These are phyloP conservation scores for Limnephilus auricula DNA, from an alignment of 2,888 invertebrate genomes.

Conservation along the genomic window DNA sequence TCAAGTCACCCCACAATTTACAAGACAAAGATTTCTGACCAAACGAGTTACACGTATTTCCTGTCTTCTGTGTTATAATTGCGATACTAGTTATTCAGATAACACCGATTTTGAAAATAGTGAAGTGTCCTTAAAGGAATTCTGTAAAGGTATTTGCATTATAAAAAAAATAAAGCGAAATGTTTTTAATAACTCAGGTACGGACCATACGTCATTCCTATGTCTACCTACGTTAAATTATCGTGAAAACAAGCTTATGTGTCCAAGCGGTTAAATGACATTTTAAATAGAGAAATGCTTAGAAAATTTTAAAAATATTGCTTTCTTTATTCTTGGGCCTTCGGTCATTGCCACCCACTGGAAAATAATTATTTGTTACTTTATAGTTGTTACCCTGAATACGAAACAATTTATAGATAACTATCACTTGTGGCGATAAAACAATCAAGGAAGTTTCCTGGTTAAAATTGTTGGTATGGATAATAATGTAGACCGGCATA, in stretches of 20 bases:
- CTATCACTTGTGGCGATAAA: not conserved
- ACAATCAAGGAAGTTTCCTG: not conserved
- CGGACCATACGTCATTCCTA: no score
- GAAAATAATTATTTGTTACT: not conserved
- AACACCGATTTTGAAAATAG: not conserved
- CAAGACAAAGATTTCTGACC: not conserved
- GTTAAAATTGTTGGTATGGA: not conserved
- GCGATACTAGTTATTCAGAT: not conserved
- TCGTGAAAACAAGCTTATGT: no score
- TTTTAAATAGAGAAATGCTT: not conserved
- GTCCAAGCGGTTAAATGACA: no score
- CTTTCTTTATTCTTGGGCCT: not conserved
- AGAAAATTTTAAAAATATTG: not conserved
- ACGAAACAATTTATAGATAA: conserved; percentile 7
- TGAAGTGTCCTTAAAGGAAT: not conserved
- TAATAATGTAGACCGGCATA: conserved; percentile 2
- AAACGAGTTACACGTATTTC: not conserved
- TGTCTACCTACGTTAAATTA: no score
- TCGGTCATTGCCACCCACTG: conserved; percentile 11
- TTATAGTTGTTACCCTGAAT: not conserved
- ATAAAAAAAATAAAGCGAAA: no score
- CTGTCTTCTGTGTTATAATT: not conserved
- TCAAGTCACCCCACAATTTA: not conserved
- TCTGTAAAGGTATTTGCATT: not conserved
- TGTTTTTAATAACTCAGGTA: no score